These are phyloP conservation scores for Clarias laeviceps DNA, from an alignment of 2,797 vertebrate species.

Conservation along the genomic window DNA sequence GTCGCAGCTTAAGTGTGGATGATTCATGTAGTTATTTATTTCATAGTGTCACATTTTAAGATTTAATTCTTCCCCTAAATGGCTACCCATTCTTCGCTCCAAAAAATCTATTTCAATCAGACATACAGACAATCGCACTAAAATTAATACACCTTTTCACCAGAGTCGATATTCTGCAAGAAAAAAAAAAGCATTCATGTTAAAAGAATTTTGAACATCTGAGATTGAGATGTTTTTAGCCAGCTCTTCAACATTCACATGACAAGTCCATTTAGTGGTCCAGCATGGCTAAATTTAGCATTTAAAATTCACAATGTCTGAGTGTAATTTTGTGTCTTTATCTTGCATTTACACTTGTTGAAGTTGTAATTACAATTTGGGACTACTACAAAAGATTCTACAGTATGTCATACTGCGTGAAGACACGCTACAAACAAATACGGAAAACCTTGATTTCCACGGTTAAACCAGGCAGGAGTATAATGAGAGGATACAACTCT, in stretches of 20 bases:
- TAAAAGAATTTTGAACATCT: not conserved
- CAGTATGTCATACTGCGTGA: not conserved
- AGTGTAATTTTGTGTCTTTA: conserved; percentile 1
- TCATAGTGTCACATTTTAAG: not conserved
- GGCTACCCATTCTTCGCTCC: not conserved
- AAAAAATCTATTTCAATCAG: not conserved
- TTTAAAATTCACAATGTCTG: not conserved
- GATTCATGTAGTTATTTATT: not conserved
- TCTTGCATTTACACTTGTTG: not conserved
- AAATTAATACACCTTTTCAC: not conserved
- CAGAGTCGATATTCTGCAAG: not conserved
- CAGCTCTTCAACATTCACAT: not conserved
- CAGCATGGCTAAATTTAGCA: too few species aligned
- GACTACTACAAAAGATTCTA: not conserved
- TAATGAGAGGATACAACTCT: not conserved
- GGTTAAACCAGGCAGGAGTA: not conserved
- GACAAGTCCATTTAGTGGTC: not conserved
- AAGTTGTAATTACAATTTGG: not conserved
- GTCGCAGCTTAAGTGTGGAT: not conserved
- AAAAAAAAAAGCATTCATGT: not conserved
- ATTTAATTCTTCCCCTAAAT: not conserved
- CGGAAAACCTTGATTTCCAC: too few species aligned
- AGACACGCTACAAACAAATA: not conserved
- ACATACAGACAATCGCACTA: not conserved
- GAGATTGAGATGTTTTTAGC: not conserved